Conservation (phyloP, 1,140 invertebrate species). For the Melipona quadrifasciata region DNA sequence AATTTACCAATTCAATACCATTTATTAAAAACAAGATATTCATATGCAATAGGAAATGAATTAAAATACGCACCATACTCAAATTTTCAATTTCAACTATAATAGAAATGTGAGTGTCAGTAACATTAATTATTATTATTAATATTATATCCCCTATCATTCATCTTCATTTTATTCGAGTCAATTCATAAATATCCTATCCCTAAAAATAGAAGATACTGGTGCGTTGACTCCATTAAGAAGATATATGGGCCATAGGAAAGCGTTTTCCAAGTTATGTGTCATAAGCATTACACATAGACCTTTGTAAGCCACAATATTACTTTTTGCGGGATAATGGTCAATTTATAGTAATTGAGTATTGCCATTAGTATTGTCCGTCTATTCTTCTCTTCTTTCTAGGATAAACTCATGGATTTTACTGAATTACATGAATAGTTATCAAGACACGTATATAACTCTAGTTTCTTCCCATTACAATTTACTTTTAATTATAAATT, state of each 20-base stretch:
- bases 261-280: conserved; percentile 3
- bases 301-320: background rate
- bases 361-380: background rate
- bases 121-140: conserved; percentile 4
- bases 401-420: background rate
- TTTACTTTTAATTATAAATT: too few relatives aligned
- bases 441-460: background rate
- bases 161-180: conserved; percentile 8
- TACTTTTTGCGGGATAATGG: background rate
- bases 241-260: conserved; percentile 13
- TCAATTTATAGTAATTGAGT: conserved; percentile 9
- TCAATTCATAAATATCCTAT: background rate
- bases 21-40: too few relatives aligned
- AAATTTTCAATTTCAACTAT: too few relatives aligned
- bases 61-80: too few relatives aligned
- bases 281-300: background rate
- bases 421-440: background rate
- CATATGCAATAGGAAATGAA: too few relatives aligned
- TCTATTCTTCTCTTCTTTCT: background rate
- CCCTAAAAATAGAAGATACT: conserved; percentile 1
- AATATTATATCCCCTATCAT: background rate
- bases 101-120: too few relatives aligned
- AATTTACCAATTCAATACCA: too few relatives aligned
- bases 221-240: conserved; percentile 27
- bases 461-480: background rate